Evolutionary conservation across 23 tunicate species (phyloP), one percentile per base, ranked within the genome.

Genomic region (Halocynthia aurantium): DNA sequence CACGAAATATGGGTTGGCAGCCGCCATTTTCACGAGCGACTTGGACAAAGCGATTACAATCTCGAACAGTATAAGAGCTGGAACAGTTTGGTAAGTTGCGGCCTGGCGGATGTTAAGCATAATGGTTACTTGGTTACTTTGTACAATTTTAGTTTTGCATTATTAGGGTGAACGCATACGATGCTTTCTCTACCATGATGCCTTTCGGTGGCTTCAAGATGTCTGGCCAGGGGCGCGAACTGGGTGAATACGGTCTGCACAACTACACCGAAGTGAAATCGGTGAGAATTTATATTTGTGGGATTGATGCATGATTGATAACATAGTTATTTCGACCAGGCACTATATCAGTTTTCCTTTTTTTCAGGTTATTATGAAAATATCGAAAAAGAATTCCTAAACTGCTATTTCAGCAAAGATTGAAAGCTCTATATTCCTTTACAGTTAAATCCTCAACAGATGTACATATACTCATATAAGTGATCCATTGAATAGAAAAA

Each of bases 181-280:
- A 96, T 78, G 71, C 53, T 7, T 96, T 96, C 78, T 78, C 88
- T 6, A 75, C 93, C 0, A 80, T 80, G 82, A 79, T 84, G 9
- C 99, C 99, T 54, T 96, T 96, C 75, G 99, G 99, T n/a, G 99
- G 99, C 52, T 96, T 77, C 85, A 88, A 88, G 68, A 86, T 92
- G 92, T 86, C 92, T 6, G 98, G 98, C 8, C 88, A 82, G 21
- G 98, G 98, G 6, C 75, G 98, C 10, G 98, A 92, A 69, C 87
- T 92, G 22, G 98, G 98, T 0, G 92, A 78, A 64, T 86, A 77
- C 52, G 92, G 88, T 6, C 54, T 92, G 69, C 88, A 82, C 40
- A 70, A 67, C 49, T 92, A 92, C 85, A 92, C 98, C 7, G 98
- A 92, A 78, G 83, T 86, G 15, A 92, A 92, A 74, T 69, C 82